Evolutionary conservation across 2,113 vertebrate species (phyloP).

Genomic region (Buteo buteo): DNA sequence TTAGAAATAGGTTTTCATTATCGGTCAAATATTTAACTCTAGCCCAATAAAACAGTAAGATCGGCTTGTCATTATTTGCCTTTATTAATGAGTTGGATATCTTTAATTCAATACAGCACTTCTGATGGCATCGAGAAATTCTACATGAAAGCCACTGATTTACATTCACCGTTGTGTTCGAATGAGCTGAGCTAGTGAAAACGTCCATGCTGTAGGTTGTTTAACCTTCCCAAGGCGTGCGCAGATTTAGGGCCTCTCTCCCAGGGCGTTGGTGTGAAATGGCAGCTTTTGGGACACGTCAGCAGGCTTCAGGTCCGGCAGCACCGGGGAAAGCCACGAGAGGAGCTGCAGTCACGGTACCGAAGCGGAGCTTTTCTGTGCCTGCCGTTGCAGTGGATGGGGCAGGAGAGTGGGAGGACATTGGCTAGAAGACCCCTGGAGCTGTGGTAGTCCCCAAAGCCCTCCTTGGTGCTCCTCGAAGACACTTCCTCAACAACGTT

Average conservation of each 20-base stretch:
- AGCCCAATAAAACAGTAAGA: constrained; percentile 17
- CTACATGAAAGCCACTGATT: constrained; percentile 28
- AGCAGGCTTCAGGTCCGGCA: background rate
- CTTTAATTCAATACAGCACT: constrained; percentile 45
- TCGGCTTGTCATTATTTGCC: constrained; percentile 25
- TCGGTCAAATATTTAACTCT: constrained; percentile 16
- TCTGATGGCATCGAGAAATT: constrained; percentile 2
- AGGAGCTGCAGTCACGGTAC: background rate
- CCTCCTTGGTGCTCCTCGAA: background rate
- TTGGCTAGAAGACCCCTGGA: background rate
- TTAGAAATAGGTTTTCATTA: constrained; percentile 21
- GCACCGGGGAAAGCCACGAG: background rate
- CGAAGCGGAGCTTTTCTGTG: accelerated
- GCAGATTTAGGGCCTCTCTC: background rate
- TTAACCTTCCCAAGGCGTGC: background rate
- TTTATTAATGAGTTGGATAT: background rate
- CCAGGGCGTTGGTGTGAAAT: background rate
- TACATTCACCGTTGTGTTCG: background rate
- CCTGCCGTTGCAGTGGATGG: accelerated
- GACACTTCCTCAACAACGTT: accelerated
- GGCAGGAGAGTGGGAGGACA: background rate
- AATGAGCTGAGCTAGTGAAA: constrained; percentile 43
- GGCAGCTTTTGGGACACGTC: background rate
- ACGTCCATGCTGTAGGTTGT: background rate
- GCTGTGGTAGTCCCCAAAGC: background rate